Base-by-base conservation (phyloP, 2,888 invertebrate species). In the Ecdyonurus torrentis region DNA sequence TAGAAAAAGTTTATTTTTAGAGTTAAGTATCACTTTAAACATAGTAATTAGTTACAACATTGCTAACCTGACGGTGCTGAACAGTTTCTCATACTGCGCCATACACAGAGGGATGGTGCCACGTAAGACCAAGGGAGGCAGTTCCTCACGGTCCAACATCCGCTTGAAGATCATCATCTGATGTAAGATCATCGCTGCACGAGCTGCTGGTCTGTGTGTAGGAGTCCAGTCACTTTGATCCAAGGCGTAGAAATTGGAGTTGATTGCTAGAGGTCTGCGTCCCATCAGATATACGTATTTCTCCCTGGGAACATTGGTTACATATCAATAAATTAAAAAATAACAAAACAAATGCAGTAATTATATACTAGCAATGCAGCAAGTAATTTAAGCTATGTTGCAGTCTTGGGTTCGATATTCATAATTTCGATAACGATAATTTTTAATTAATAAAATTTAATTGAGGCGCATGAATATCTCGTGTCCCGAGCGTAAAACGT, bases 161-260 rank as follows among this genome's bases (percentile, higher is more conserved):
- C 76, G 72, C 63, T 76, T 75, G 60, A 77, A 74, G 37, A 68
- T 66, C 63, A 76, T 64, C 25, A 74, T 68, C 65, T 74, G 71
- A 66, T 74, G 70, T 25, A 75, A 69, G 10, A 72, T 69, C 53
- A 71, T 73, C 24, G 77, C 77, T 50, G 76, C 77, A 64, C 78
- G 74, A 69, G 66, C 68, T 22, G 68, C 68, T 65, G 69, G 70
- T 55, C 65, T 66, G 22, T 63, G 63, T 19, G 77, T 76, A 1
- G 77, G 76, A 22, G 68, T 70, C 73, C 74, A 76, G 67, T 73
- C 72, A 63, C 73, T 72, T 63, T 77, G 75, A 69, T 77, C 78
- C 70, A 77, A 71, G n/a, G 73, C 72, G 66, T 77, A 78, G 68
- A 78, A 78, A 69, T 78, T 78, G 65, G 76, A 76, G 70, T 78